Percentiles rank a stretch among this genome's conserved stretches.
These are phyloP conservation scores for Chrysotoxum bicinctum DNA, from an alignment of 2,888 invertebrate genomes.

Conservation along the genomic window DNA sequence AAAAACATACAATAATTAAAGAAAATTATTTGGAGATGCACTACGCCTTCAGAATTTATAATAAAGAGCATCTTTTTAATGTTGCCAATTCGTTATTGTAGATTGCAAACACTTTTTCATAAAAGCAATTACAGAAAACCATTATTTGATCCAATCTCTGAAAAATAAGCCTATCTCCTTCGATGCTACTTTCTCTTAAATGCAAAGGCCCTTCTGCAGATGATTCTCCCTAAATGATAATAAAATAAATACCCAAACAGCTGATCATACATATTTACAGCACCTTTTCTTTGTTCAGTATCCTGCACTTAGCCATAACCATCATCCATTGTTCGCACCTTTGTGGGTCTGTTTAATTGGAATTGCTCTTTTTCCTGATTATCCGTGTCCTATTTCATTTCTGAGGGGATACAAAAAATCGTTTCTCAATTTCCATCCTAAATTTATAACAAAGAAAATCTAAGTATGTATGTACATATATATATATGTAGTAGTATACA, in stretches of 20 bases:
- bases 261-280: constrained; percentile 51
- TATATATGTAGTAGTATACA: neutral
- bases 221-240: neutral
- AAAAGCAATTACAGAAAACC: neutral
- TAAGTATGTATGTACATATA: neutral
- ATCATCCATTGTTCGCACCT: constrained; percentile 47
- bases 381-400: constrained; percentile 44
- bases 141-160: neutral
- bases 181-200: neutral
- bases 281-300: constrained; percentile 31
- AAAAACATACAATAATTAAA: too few relatives aligned
- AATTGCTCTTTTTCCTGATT: constrained; percentile 43
- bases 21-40: too few relatives aligned
- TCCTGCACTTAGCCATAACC: constrained; percentile 12
- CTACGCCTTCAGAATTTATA: too few relatives aligned
- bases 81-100: too few relatives aligned
- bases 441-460: neutral
- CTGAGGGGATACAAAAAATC: neutral
- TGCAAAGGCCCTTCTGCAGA: neutral
- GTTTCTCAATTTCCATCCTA: neutral
- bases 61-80: too few relatives aligned
- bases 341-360: constrained; percentile 29
- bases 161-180: neutral
- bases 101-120: too few relatives aligned
- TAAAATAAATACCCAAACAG: constrained; percentile 8